Base-by-base conservation (phyloP, 2,888 invertebrate species). In the Scaptomyza cyrtandrae region DNA sequence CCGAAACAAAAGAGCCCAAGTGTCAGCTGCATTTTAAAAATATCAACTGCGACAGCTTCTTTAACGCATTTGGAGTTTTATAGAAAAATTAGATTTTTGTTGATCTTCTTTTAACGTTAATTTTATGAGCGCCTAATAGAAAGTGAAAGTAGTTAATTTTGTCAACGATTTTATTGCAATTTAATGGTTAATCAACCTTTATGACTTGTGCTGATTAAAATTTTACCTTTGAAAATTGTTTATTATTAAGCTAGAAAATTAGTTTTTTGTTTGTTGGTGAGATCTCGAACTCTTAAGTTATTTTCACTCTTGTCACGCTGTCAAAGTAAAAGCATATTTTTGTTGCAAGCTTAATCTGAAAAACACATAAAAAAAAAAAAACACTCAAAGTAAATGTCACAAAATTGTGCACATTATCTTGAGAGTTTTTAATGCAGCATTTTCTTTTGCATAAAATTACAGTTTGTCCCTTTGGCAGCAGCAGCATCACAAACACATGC, bases 371-470 rank as follows among this genome's bases (percentile, higher is more conserved):
- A 65, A 49, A 53, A 65, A 49, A 53, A 50, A 45, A 45, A 41
- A 48, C 63, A 52, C 50, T 66, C 39, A 53, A 14, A 29, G 61
- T 71, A 75, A 75, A 55, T 75, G 77, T 68, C 75, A 71, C 56
- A 41, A 78, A 78, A 78, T 66, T 56, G 75, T 70, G 53, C 60
- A 62, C 52, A 78, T 76, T 75, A 83, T 84, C 84, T 80, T 58
- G 68, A 73, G 73, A 66, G 48, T 75, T 60, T 62, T 64, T 62
- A 66, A 67, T 74, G 68, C 66, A 75, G 62, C 72, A 79, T 80
- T 80, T 83, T 73, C 70, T 74, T 86, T 86, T 79, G 86, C 84
- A 85, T 85, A 85, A 86, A 81, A 86, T 85, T 85, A 84, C 81
- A 80, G 79, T 81, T 84, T 77, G 70, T 71, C 71, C 77, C 73